These are phyloP conservation scores for Phoxinus dragarum DNA, from an alignment of 2,797 vertebrate genomes.

Conservation along the genomic window DNA sequence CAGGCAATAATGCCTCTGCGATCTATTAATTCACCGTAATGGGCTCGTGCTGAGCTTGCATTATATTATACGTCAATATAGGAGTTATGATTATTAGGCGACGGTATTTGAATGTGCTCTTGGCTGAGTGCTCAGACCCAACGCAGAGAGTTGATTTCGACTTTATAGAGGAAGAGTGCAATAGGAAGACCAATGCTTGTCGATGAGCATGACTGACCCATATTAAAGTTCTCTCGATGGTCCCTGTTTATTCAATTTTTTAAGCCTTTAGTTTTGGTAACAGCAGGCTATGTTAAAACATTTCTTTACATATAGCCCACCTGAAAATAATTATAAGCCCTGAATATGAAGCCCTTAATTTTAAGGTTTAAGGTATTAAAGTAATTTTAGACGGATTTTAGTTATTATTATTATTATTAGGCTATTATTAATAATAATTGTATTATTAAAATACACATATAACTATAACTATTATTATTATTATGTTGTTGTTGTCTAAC, in stretches of 20 bases:
- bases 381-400: not conserved
- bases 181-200: conserved; percentile 39
- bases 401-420: not conserved
- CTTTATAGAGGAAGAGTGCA: conserved; percentile 25
- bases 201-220: conserved; percentile 47
- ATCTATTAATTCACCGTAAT: conserved; percentile 94
- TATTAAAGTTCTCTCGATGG: conserved; percentile 34
- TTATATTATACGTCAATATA: conserved; percentile 83
- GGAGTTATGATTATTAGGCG: conserved; percentile 79
- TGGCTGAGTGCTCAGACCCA: conserved; percentile 71
- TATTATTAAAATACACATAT: not conserved
- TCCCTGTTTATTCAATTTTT: not conserved
- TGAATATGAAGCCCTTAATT: not conserved
- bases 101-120: conserved; percentile 80
- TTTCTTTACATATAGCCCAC: not conserved
- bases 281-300: not conserved
- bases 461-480: no score
- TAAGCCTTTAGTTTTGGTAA: conserved; percentile 1
- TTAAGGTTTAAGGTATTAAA: not conserved
- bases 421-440: not conserved
- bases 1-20: conserved; percentile 87
- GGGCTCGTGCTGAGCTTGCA: conserved; percentile 85
- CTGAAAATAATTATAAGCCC: not conserved
- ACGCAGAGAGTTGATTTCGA: conserved; percentile 39
- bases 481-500: not conserved